Evolutionary conservation across 2,797 vertebrate genomes (phyloP), one percentile per base, ranked within the genome.

Genomic region (Petrocephalus schoutedeni): DNA sequence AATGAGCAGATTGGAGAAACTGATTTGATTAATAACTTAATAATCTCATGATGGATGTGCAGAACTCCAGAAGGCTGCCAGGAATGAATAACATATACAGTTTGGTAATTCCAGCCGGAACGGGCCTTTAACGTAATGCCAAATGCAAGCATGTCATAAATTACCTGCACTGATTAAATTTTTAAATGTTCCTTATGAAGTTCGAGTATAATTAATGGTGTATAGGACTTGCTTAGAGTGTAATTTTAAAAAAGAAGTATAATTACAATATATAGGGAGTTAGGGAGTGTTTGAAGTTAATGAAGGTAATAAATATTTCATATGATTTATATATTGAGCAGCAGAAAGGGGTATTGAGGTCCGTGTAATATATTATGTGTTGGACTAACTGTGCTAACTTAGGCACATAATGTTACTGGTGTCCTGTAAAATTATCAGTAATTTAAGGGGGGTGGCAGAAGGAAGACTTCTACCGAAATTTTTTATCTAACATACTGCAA

Each of bases 291-390:
- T 21, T 83, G 80, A 83, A 53, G 80, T 49, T 83, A 83, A 83
- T 83, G 80, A 83, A 83, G 49, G 80, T 83, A 83, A 23, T 80
- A 41, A 80, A 80, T 83, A 77, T 83, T 49, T 49, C 19, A 83
- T 53, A 23, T 49, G 41, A 83, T 82, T 82, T 83, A 51, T 83
- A 83, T n/a, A 32, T 87, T 36, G 58, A 85, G 58, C 36, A 85
- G 32, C 49, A n/a, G 85, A 45, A 90, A 74, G 41, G 21, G 45
- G 9, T 83, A 53, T 53, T 77, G 71, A 77, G 80, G 45, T 83
- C 80, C 19, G 45, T 53, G 19, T 53, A n/a, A 49, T 83, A 49
- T 83, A 53, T 83, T 14, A 83, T 83, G 7, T 83, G 41, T 45
- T 53, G 51, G 16, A 80, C 16, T 80, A 41, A 49, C 45, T 80